Conservation (phyloP, 2,888 invertebrate species). For the Tortrix viridana region DNA sequence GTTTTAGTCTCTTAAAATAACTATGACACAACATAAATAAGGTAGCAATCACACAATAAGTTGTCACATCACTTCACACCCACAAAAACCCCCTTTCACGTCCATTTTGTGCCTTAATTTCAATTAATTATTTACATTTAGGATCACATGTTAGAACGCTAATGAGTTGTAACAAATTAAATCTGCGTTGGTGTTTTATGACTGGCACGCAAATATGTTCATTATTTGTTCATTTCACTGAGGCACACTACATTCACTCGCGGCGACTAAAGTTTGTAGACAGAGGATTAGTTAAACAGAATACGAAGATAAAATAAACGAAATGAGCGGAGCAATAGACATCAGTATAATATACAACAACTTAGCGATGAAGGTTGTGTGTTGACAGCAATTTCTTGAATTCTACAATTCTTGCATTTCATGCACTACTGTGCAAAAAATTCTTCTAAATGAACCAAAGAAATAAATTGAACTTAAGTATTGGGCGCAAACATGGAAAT, state of each 20-base stretch:
- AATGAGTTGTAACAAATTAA: constrained; percentile 38
- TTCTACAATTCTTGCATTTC: neutral
- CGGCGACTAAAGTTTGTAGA: constrained; percentile 46
- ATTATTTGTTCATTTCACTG: constrained; percentile 49
- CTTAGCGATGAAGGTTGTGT: constrained; percentile 19
- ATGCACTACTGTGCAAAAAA: neutral
- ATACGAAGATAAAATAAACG: constrained; percentile 44
- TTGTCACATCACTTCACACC: constrained; percentile 64
- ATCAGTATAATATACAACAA: constrained; percentile 21
- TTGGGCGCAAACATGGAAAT: too few relatives aligned
- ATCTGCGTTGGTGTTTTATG: constrained; percentile 23
- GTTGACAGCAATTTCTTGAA: constrained; percentile 13
- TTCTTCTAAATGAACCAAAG: neutral
- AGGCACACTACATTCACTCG: constrained; percentile 56
- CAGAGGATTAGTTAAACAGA: constrained; percentile 37
- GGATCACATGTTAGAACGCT: constrained; percentile 70
- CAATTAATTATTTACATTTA: constrained; percentile 71
- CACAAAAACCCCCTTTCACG: constrained; percentile 67
- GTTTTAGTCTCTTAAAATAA: constrained; percentile 29
- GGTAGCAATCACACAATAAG: constrained; percentile 45
- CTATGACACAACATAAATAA: constrained; percentile 35
- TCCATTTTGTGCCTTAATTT: constrained; percentile 70
- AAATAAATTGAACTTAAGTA: neutral
- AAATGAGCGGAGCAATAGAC: constrained; percentile 25
- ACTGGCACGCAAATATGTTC: constrained; percentile 44